Base-by-base conservation (phyloP, 2,888 invertebrate species). In the Pimpla rufipes region DNA sequence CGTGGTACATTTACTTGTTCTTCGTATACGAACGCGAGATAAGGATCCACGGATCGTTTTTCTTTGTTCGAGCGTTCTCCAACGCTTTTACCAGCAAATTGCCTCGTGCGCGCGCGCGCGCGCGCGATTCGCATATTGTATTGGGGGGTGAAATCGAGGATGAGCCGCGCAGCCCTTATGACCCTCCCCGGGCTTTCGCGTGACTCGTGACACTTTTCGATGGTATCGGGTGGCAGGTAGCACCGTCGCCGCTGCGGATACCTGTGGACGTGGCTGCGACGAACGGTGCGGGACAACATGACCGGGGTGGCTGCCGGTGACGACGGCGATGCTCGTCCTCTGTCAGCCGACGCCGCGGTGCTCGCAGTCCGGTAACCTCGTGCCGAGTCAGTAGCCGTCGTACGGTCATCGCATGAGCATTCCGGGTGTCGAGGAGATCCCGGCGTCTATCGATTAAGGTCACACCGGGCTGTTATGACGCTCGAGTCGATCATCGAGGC, bases 191-290 rank as follows among this genome's bases (percentile, higher is more conserved):
- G 16, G 52, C 70, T 78, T 78, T 45, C 29, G 78, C 79, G 83
- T 76, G 83, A 83, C 79, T 83, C 59, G 75, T 59, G 67, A 66
- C 68, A 67, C 52, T 75, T 71, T 62, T 57, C 70, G 83, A 83
- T 83, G 42, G n/a, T 83, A 83, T 83, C 83, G 75, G 79, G 52
- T 42, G 73, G 57, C 42, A 71, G 79, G 70, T 45, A 76, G 35
- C 59, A 45, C 40, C 37, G 45, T 42, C 74, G 73, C 52, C 62
- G 73, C 64, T 62, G 68, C 78, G 62, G 52, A 82, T 74, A 66
- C 73, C 68, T 74, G 42, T 68, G 77, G 77, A 67, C 59, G 75
- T 23, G 75, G 35, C 75, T 55, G 50, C 23, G 66, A 50, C 62
- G 80, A 70, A 62, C 70, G 81, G 7, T 1, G 2, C 23, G 59